These are phyloP conservation scores for Dryas iulia DNA, from an alignment of 1,140 invertebrate genomes.

Conservation along the genomic window DNA sequence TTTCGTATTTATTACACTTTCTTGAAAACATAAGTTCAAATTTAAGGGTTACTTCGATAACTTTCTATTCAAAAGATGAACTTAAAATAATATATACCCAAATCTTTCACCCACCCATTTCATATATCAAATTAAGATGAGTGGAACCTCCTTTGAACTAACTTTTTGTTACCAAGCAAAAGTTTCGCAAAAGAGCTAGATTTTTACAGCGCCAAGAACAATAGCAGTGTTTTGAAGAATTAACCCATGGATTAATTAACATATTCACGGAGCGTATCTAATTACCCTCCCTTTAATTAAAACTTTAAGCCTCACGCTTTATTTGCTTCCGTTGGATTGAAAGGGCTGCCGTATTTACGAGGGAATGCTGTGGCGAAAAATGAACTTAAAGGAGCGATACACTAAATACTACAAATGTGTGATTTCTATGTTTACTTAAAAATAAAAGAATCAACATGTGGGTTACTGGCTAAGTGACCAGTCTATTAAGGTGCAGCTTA, in stretches of 20 bases:
- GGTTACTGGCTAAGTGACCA: background rate
- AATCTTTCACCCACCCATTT: background rate
- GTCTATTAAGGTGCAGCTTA: background rate
- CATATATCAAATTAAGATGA: background rate
- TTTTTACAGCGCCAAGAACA: constrained; percentile 67
- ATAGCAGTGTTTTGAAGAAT: constrained; percentile 72
- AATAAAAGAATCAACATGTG: background rate
- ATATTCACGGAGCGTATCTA: constrained; percentile 71
- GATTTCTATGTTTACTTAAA: background rate
- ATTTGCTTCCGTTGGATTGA: constrained; percentile 60
- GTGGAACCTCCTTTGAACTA: background rate
- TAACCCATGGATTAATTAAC: constrained; percentile 75
- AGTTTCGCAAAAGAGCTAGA: constrained; percentile 38
- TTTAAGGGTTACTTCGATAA: background rate
- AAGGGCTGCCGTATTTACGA: constrained; percentile 49
- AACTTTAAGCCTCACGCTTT: constrained; percentile 68
- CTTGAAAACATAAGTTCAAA: too few species aligned
- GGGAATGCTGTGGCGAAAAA: constrained; percentile 20
- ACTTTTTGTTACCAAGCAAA: constrained; percentile 3
- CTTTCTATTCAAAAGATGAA: background rate
- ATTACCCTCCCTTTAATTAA: constrained; percentile 75
- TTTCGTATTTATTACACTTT: too few species aligned
- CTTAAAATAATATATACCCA: background rate
- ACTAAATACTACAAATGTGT: constrained; percentile 4
- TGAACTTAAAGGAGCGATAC: constrained; percentile 7